Base-by-base conservation (phyloP, 2,888 invertebrate species). In the Cinara cedri region DNA sequence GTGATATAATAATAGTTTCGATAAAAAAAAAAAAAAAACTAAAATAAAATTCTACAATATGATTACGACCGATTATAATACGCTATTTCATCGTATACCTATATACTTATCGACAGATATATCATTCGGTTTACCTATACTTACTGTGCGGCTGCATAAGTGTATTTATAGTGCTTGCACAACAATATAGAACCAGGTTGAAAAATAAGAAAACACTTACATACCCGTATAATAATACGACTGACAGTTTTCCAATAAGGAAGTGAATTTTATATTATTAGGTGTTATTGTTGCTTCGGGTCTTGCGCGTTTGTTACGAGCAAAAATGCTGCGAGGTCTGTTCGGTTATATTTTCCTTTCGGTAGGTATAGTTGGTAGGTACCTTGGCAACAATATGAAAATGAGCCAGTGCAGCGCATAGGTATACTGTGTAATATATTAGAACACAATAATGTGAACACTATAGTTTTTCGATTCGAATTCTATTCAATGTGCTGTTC, bases 221-320 rank as follows among this genome's bases (percentile, higher is more conserved):
- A n/a, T n/a, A n/a, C n/a, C n/a, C n/a, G n/a, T n/a, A n/a, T n/a
- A n/a, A n/a, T n/a, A n/a, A n/a, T 21, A 54, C 54, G 21, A 70
- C 51, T 19, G 62, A 62, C 72, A 34, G 72, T 72, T 72, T 72
- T 72, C 62, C 72, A 62, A 62, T 62, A 62, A 72, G 72, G 72
- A 72, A 72, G 62, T 72, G 62, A 70, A 70, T 72, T 46, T 46
- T 49, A 49, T 62, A n/a, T n/a, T n/a, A n/a, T n/a, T n/a, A n/a
- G n/a, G n/a, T n/a, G n/a, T n/a, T n/a, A n/a, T n/a, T n/a, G n/a
- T n/a, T n/a, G n/a, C n/a, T n/a, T n/a, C n/a, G 9, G 51, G 34
- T 62, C 49, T 34, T 14, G 44, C 8, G n/a, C n/a, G n/a, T n/a
- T n/a, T n/a, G n/a, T n/a, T n/a, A n/a, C n/a, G n/a, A n/a, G n/a